Evolutionary conservation across 2,888 invertebrate genomes (phyloP).

Genomic region (Punctoribates punctum): DNA sequence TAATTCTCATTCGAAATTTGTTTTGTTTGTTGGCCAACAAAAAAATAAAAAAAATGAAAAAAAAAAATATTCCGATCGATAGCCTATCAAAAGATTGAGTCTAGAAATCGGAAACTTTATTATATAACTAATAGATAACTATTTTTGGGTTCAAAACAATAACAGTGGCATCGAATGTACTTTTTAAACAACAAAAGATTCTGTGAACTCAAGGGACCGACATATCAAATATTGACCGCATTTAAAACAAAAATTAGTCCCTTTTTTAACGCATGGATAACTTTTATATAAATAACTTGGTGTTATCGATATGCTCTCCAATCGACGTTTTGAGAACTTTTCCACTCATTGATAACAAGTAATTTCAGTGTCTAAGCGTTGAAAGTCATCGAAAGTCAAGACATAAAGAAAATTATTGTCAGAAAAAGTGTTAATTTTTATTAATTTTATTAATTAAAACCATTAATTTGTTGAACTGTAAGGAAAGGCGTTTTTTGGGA

Average conservation of each 20-base stretch:
- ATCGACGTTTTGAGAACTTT: no score
- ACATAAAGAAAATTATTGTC: no score
- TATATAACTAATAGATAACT: no score
- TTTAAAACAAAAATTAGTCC: neutral
- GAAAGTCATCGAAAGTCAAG: no score
- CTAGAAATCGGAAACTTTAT: no score
- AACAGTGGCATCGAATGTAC: neutral
- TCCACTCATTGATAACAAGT: no score
- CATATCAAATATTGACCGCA: slow-evolving; percentile 9
- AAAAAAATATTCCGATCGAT: no score
- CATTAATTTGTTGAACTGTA: neutral
- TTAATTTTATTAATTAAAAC: neutral
- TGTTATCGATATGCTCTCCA: neutral
- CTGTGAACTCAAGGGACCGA: neutral
- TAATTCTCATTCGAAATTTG: neutral
- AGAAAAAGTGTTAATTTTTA: neutral
- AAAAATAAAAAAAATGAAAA: neutral
- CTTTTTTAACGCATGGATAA: neutral
- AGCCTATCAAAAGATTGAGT: no score
- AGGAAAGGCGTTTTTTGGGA: neutral
- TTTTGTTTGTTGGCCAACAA: neutral
- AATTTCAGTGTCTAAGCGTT: no score
- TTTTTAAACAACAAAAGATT: neutral
- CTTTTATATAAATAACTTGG: neutral
- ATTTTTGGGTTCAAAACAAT: neutral